phyloP scores from a whole-genome alignment of 2,888 invertebrate genomes.

The Pogonocherus hispidulus region DNA sequence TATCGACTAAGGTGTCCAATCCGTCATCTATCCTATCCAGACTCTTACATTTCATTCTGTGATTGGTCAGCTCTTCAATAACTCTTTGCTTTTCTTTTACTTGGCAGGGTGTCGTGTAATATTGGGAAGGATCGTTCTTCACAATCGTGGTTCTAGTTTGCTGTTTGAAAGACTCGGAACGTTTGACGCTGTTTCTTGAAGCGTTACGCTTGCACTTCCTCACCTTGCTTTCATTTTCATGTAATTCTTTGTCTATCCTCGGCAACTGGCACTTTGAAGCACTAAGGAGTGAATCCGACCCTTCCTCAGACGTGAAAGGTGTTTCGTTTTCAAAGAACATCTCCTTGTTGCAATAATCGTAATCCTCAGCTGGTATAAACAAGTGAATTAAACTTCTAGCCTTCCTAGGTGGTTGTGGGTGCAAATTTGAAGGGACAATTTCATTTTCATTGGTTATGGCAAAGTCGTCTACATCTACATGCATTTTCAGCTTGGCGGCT shows the following conservation, averaged over 20 bases:
- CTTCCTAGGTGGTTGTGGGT: constrained; percentile 86
- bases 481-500: constrained; percentile 61
- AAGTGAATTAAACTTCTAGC: constrained; percentile 80
- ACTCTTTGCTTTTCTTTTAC: constrained; percentile 41
- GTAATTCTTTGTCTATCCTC: constrained; percentile 27
- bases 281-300: constrained; percentile 80
- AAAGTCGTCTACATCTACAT: constrained; percentile 69
- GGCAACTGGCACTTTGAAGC: constrained; percentile 69
- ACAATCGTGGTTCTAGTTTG: constrained; percentile 12
- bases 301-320: constrained; percentile 76
- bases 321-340: constrained; percentile 73
- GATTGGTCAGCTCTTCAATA: constrained; percentile 39
- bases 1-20: constrained; percentile 79
- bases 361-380: constrained; percentile 75
- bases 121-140: constrained; percentile 41
- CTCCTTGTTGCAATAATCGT: constrained; percentile 69
- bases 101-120: constrained; percentile 44
- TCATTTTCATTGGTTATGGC: constrained; percentile 74
- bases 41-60: constrained; percentile 74
- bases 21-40: constrained; percentile 83
- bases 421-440: constrained; percentile 82
- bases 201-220: constrained; percentile 31
- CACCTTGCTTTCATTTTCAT: constrained; percentile 50
- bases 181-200: constrained; percentile 48
- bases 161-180: constrained; percentile 56